These are phyloP conservation scores for Procavia capensis DNA, from an alignment of 2,113 vertebrate species.

Conservation along the genomic window DNA sequence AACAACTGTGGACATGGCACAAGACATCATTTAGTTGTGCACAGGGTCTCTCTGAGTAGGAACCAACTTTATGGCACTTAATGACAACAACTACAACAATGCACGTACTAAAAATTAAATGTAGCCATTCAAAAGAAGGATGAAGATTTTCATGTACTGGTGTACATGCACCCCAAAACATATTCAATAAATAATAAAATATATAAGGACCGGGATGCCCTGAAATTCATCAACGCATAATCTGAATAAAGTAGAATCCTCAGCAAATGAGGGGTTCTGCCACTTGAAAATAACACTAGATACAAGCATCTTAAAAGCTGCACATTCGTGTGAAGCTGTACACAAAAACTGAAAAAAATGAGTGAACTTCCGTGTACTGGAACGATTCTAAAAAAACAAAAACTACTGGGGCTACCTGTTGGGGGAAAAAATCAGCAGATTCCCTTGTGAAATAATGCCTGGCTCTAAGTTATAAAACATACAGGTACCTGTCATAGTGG, in stretches of 20 bases:
- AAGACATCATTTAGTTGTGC: too few relatives aligned
- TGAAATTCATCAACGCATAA: not conserved
- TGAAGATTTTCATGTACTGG: not conserved
- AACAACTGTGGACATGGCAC: too few relatives aligned
- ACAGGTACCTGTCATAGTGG: not conserved
- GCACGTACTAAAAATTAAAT: not conserved
- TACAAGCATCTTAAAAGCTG: conserved; percentile 2
- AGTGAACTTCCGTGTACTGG: not conserved
- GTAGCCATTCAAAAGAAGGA: not conserved
- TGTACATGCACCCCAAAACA: not conserved
- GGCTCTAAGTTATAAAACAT: not conserved
- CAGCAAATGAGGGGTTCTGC: not conserved
- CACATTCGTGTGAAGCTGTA: not conserved
- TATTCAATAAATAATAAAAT: conserved; percentile 24
- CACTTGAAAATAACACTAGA: not conserved
- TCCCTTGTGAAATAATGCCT: not conserved
- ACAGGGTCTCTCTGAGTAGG: too few relatives aligned
- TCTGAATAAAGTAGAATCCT: not conserved
- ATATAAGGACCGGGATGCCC: not conserved
- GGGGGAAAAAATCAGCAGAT: not conserved
- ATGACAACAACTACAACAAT: too few relatives aligned
- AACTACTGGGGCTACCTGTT: not conserved
- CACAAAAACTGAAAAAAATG: not conserved
- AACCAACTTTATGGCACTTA: too few relatives aligned
- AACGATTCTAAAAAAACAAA: conserved; percentile 19